Conservation (phyloP, 2,113 vertebrate species). For the Ochotona princeps region DNA sequence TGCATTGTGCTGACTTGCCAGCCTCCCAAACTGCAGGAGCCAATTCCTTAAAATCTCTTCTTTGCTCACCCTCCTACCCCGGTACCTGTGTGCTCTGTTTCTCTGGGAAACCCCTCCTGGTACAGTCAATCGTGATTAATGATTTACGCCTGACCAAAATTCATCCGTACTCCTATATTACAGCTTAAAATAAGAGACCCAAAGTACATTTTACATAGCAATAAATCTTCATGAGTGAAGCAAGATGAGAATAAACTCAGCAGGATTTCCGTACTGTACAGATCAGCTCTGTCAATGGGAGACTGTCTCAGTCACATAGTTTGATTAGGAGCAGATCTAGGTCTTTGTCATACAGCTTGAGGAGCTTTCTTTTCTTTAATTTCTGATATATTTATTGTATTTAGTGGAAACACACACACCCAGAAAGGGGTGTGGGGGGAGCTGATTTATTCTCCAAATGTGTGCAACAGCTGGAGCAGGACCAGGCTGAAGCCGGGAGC, state of each 20-base stretch:
- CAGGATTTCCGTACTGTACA: not conserved
- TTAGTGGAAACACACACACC: no score
- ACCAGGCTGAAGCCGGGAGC: no score
- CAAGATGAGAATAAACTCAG: not conserved
- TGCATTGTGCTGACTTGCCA: not conserved
- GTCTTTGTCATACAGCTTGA: not conserved
- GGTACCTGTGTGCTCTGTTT: not conserved
- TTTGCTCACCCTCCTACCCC: no score
- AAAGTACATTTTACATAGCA: constrained; percentile 23
- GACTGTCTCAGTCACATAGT: no score
- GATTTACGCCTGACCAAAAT: constrained; percentile 7
- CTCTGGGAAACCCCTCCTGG: not conserved
- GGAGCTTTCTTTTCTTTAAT: not conserved
- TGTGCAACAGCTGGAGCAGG: no score
- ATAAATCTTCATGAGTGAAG: constrained; percentile 10
- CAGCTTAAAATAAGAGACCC: constrained; percentile 9
- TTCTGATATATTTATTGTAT: no score
- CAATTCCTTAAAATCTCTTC: not conserved
- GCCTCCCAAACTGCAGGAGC: not conserved
- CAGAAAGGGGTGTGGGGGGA: no score
- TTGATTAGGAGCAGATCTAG: not conserved
- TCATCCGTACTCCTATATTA: not conserved
- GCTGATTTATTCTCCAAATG: no score
- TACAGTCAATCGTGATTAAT: constrained; percentile 37
- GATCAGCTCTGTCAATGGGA: no score